Conservation (phyloP, 1,140 invertebrate genomes). For the Gonatopus flavifemur region DNA sequence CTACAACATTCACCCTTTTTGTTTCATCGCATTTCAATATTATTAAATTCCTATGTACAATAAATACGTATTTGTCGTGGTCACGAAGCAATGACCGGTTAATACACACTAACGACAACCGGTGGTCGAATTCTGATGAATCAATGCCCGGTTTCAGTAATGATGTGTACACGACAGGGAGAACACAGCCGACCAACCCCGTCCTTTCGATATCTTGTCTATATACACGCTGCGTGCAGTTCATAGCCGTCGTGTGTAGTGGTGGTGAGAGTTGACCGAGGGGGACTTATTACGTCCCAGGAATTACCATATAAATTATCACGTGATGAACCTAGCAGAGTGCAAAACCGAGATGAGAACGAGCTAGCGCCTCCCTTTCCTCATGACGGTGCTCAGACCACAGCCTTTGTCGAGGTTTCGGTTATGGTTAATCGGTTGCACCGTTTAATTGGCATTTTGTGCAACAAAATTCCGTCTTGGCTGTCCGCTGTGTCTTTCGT, state of each 20-base stretch:
- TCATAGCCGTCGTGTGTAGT: slow-evolving; percentile 44
- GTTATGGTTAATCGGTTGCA: slow-evolving; percentile 45
- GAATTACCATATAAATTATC: slow-evolving; percentile 53
- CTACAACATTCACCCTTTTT: no score
- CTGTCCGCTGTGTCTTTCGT: slow-evolving; percentile 11
- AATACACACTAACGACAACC: slow-evolving; percentile 15
- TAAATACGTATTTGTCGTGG: no score
- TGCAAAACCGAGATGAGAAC: slow-evolving; percentile 38
- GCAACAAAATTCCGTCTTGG: slow-evolving; percentile 29
- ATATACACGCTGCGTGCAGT: no score
- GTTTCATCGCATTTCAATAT: no score
- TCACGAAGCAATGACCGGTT: slow-evolving; percentile 11
- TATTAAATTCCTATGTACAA: no score
- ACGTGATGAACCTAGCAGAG: slow-evolving; percentile 43
- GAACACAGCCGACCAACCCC: no score
- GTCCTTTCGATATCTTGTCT: no score
- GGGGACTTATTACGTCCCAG: slow-evolving; percentile 49
- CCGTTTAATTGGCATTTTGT: slow-evolving; percentile 39
- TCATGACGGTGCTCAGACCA: no score
- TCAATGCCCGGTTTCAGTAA: slow-evolving; percentile 42
- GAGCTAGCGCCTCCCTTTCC: no score
- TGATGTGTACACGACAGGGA: slow-evolving; percentile 40
- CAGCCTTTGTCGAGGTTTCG: slow-evolving; percentile 46
- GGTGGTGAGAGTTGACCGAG: slow-evolving; percentile 42
- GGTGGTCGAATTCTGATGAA: slow-evolving; percentile 29